Percentiles rank a stretch among this genome's conserved stretches.
phyloP scores from a whole-genome alignment of 2,797 vertebrate species.

The Hyperoplus lanceolatus region DNA sequence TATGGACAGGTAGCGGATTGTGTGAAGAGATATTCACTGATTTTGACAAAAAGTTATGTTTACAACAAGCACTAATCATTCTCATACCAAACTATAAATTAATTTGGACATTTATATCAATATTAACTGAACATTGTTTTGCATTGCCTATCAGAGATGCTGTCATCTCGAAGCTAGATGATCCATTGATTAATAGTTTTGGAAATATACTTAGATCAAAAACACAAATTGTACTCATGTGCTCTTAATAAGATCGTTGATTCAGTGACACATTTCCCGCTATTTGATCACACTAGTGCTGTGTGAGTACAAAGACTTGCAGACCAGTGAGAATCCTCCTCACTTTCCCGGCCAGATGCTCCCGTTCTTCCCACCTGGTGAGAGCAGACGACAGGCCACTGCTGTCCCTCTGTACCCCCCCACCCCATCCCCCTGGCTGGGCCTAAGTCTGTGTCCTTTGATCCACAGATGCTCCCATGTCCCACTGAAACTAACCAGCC shows the following conservation, averaged over 20 bases:
- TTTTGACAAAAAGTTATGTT: no score
- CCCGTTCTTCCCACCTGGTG: constrained; percentile 44
- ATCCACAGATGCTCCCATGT: constrained; percentile 39
- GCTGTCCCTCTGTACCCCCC: constrained; percentile 19
- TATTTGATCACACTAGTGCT: constrained; percentile 23
- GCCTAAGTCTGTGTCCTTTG: constrained; percentile 39
- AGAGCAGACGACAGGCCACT: constrained; percentile 36
- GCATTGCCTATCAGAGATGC: neutral
- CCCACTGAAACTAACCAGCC: constrained; percentile 10
- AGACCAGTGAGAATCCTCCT: neutral
- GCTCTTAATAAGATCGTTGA: neutral
- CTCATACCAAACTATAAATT: constrained; percentile 1
- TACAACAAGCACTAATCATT: no score
- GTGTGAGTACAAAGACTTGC: constrained; percentile 25
- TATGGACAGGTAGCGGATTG: no score
- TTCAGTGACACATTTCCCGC: neutral
- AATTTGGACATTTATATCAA: constrained; percentile 6
- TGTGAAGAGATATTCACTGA: no score
- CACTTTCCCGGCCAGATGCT: constrained; percentile 46
- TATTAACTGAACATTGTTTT: neutral
- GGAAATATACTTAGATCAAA: constrained; percentile 7
- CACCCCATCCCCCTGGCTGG: neutral
- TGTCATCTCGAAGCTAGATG: neutral
- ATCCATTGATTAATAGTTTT: constrained; percentile 11
- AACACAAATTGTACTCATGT: neutral